phyloP scores from a whole-genome alignment of 2,888 invertebrate genomes.

The Kuschelorhynchus macadamiae region DNA sequence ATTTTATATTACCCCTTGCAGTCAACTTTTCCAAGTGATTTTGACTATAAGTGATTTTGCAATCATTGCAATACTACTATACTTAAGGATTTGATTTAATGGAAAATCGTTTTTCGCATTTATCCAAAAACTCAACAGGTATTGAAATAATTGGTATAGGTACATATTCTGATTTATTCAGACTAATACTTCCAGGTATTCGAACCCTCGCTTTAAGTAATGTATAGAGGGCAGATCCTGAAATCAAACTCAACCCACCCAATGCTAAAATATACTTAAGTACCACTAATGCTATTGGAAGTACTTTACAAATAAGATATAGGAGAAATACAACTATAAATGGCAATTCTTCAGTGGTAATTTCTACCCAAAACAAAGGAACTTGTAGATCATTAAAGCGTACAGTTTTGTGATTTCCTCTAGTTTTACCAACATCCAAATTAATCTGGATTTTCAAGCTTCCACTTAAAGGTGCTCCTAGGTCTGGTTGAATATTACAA shows the following conservation, averaged over 20 bases:
- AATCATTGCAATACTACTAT: too few relatives aligned
- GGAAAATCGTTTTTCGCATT: conserved; percentile 41
- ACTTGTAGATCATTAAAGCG: conserved; percentile 77
- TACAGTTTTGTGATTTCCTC: conserved; percentile 74
- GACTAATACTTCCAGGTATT: conserved; percentile 56
- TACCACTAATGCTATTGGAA: conserved; percentile 58
- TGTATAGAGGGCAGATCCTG: conserved; percentile 58
- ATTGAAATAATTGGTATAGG: conserved; percentile 63
- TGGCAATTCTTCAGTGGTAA: conserved; percentile 67
- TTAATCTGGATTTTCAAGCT: conserved; percentile 81
- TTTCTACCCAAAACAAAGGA: conserved; percentile 81
- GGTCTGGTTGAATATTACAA: conserved; percentile 79
- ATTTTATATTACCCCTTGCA: too few relatives aligned
- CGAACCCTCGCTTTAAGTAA: conserved; percentile 53
- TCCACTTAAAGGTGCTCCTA: conserved; percentile 77
- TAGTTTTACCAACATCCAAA: conserved; percentile 75
- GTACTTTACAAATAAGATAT: conserved; percentile 53
- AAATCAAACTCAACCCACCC: conserved; percentile 62
- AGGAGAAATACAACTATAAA: conserved; percentile 54
- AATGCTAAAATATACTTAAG: conserved; percentile 59
- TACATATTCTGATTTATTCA: conserved; percentile 58
- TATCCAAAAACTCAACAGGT: conserved; percentile 57
- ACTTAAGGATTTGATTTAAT: conserved; percentile 19
- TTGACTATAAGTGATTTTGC: too few relatives aligned
- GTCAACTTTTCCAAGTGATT: too few relatives aligned